Percentiles rank a stretch among this genome's conserved stretches.
Conservation (phyloP, 2,113 vertebrate species). For the Hippopotamus amphibius region DNA sequence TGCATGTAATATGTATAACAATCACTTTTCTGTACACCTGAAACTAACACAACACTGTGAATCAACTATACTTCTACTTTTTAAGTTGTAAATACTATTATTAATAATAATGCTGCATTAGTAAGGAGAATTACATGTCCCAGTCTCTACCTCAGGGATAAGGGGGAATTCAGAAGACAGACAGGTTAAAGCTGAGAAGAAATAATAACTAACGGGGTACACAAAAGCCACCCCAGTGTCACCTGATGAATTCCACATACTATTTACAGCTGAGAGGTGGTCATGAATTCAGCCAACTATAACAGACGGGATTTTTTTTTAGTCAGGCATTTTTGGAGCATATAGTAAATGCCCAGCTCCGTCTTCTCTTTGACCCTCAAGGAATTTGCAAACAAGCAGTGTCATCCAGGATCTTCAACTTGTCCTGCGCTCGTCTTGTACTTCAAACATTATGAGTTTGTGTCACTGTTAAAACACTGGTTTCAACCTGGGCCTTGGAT, state of each 20-base stretch:
- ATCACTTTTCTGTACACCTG: neutral
- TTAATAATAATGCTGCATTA: neutral
- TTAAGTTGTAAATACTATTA: neutral
- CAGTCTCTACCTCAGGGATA: neutral
- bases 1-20: neutral
- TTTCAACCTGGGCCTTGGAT: neutral
- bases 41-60: neutral
- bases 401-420: neutral
- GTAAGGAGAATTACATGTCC: neutral
- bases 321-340: neutral
- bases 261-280: neutral
- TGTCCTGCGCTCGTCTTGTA: neutral
- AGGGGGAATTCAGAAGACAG: neutral
- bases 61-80: neutral
- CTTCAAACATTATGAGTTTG: neutral
- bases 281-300: neutral
- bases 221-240: neutral
- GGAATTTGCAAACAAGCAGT: neutral
- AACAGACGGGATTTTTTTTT: neutral
- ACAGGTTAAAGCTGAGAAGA: neutral
- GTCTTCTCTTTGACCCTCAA: neutral
- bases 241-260: neutral
- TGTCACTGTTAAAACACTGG: neutral
- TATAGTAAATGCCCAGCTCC: neutral
- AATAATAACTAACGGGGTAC: neutral